Evolutionary conservation across 2,888 invertebrate species (phyloP), one percentile per base, ranked within the genome.

Genomic region (Caenorhabditis macrosperma): DNA sequence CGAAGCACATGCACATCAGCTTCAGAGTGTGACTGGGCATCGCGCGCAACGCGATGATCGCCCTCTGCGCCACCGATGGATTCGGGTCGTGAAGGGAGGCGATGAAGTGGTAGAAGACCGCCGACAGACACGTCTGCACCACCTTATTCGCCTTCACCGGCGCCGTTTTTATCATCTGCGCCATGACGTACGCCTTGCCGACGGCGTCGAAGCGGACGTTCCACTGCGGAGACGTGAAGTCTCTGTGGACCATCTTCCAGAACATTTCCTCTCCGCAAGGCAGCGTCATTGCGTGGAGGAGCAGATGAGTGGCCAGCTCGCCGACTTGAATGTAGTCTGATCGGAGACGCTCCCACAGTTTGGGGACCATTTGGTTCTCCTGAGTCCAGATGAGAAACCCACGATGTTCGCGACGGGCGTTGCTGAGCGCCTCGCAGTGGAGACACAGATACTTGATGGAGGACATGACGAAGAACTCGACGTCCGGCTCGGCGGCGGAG

Each of bases 1-100:
- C 98, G 92, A 99, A 92, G 91, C 98, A 98, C 93, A 95, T 55
- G 60, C 87, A 87, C 44, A 89, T 85, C 17, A 88, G 60, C 85
- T 85, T 86, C 26, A 90, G 66, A 7, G 86, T 84, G 46, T 81
- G 68, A 0, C 82, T 82, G 4, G 89, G 88, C 76, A 91, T 82
- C 3, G 88, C 87, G 38, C 88, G 76, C 9, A 91, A 54, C 5
- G 87, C 86, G 33, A 89, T 82, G 15, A 90, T 75, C 12, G 87
- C 84, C 88, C 91, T 93, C 91, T 98, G 97, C 0, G 97, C 96
- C 2, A 99, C 97, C 86, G 96, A 94, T 17, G 97, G 95, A 91
- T 95, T 96, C 78, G 94, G 94, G 91, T 99, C 99, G 91, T 97
- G 96, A 94, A 98, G 95, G 88, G 96, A 95, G 67, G 95, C 95